phyloP scores from a whole-genome alignment of 2,888 invertebrate species.

The Eremobia ochroleuca region DNA sequence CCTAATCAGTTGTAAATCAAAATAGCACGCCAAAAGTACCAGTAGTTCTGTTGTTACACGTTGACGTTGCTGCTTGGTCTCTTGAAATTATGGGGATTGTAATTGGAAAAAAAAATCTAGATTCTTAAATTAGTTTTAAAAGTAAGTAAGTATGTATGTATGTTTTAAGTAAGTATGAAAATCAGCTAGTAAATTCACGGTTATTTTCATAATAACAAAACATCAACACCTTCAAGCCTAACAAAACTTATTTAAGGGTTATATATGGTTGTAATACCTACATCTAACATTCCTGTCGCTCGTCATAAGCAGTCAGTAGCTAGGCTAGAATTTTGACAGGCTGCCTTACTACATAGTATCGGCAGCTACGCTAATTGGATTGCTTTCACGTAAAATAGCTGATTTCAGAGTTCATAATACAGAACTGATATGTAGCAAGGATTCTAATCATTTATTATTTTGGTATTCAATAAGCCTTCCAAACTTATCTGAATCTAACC shows the following conservation, averaged over 20 bases:
- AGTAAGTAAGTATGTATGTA: too few species aligned
- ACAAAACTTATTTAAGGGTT: background rate
- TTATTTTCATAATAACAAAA: background rate
- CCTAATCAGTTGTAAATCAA: background rate
- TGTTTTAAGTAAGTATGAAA: background rate
- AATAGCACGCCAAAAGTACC: background rate
- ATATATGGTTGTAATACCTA: background rate
- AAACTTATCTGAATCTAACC: background rate
- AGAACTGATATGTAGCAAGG: background rate
- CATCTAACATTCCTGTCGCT: background rate
- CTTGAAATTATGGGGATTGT: background rate
- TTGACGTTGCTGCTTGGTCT: background rate
- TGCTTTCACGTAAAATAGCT: slow-evolving; percentile 25
- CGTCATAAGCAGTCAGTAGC: slow-evolving; percentile 16
- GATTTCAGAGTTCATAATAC: slow-evolving; percentile 9
- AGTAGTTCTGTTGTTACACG: background rate
- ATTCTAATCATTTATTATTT: background rate
- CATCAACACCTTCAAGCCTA: background rate
- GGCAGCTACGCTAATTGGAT: slow-evolving; percentile 30
- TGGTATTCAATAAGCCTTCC: background rate
- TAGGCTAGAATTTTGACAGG: slow-evolving; percentile 22
- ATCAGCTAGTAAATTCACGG: background rate
- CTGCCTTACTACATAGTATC: slow-evolving; percentile 21
- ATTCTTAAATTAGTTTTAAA: too few species aligned
- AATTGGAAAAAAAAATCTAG: background rate